Conservation (phyloP, 1,140 invertebrate species). For the Drosophila hydei region DNA sequence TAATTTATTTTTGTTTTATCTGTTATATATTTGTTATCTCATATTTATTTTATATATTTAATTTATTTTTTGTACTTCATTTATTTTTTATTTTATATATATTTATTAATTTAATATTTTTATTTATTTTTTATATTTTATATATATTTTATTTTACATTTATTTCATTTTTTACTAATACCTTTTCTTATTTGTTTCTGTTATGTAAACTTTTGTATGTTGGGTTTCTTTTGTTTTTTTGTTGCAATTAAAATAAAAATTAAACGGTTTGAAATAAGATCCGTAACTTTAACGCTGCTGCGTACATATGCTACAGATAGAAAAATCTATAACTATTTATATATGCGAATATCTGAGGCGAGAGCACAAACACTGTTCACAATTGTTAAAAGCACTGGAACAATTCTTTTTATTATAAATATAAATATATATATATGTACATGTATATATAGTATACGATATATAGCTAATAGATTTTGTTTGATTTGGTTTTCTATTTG, state of each 20-base stretch:
- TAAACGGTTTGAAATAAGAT: constrained; percentile 64
- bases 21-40: too few species aligned
- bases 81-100: too few species aligned
- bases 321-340: constrained; percentile 15
- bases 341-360: too few species aligned
- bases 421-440: neutral
- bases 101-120: constrained; percentile 36
- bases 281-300: constrained; percentile 69
- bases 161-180: constrained; percentile 43
- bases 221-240: constrained; percentile 39
- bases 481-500: constrained; percentile 5
- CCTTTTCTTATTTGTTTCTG: constrained; percentile 70
- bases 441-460: neutral
- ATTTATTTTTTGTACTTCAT: too few species aligned
- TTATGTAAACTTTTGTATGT: constrained; percentile 32
- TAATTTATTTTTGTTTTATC: too few species aligned
- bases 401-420: constrained; percentile 29
- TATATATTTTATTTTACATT: constrained; percentile 31
- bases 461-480: constrained; percentile 3
- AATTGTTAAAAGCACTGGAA: too few species aligned
- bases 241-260: constrained; percentile 47
- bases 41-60: too few species aligned
- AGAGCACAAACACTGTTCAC: constrained; percentile 11
- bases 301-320: constrained; percentile 17
- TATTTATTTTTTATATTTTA: constrained; percentile 5